Evolutionary conservation across 1,140 invertebrate species (phyloP).

Genomic region (Thaumatotibia leucotreta): DNA sequence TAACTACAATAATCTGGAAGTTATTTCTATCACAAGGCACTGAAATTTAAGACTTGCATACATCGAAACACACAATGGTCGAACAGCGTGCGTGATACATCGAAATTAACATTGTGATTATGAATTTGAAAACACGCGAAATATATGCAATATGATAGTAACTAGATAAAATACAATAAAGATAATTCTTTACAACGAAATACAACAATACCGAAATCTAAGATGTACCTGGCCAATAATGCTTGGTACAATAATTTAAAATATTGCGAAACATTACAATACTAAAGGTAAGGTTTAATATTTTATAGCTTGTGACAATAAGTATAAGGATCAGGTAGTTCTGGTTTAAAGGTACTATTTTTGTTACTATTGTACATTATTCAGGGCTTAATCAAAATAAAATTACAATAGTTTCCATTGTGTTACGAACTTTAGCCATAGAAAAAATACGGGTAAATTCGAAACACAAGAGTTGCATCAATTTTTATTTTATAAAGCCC

Average conservation of each 20-base stretch:
- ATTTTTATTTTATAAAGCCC: too few relatives aligned
- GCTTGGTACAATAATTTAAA: neutral
- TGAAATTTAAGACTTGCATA: constrained; percentile 4
- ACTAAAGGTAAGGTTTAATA: too few relatives aligned
- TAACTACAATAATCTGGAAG: constrained; percentile 1
- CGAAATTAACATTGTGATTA: neutral
- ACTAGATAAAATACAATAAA: neutral
- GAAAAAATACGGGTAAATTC: too few relatives aligned
- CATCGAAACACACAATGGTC: neutral
- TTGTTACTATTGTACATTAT: too few relatives aligned
- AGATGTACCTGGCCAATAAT: neutral
- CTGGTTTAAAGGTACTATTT: neutral
- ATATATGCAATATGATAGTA: neutral
- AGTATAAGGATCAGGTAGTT: neutral
- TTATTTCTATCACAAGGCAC: constrained; percentile 9
- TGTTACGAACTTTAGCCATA: too few relatives aligned
- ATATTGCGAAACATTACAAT: neutral
- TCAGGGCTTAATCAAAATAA: too few relatives aligned
- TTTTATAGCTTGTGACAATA: neutral
- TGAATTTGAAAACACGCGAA: too few relatives aligned
- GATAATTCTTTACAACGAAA: neutral
- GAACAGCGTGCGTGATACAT: neutral
- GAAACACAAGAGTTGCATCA: too few relatives aligned
- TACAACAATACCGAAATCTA: neutral
- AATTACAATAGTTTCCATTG: too few relatives aligned